Percentiles rank a stretch among this genome's conserved stretches.
These are phyloP conservation scores for Tragelaphus eurycerus DNA, from an alignment of 2,797 vertebrate species.

Conservation along the genomic window DNA sequence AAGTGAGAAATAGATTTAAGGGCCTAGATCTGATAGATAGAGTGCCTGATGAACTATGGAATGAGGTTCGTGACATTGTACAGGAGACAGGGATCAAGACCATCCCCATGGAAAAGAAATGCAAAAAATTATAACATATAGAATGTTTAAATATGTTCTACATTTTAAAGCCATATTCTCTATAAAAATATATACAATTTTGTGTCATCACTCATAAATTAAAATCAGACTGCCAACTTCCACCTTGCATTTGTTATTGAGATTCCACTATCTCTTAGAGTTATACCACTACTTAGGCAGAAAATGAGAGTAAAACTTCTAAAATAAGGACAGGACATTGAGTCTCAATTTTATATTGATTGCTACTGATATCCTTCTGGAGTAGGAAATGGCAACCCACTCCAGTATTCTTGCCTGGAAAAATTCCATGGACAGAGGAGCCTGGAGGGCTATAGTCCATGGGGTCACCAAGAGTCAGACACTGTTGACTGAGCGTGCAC, in stretches of 20 bases:
- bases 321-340: background rate
- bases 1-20: no score
- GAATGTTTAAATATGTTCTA: background rate
- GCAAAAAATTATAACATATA: background rate
- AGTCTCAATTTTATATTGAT: background rate
- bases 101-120: no score
- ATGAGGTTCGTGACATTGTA: no score
- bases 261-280: background rate
- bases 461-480: background rate
- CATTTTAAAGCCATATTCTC: background rate
- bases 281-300: background rate
- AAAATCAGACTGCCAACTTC: background rate
- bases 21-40: no score
- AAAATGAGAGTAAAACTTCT: background rate
- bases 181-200: background rate
- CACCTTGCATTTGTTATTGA: background rate
- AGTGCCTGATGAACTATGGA: no score
- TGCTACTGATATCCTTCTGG: background rate
- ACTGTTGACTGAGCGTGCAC: background rate
- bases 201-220: background rate
- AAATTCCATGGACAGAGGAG: background rate
- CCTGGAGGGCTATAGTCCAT: background rate
- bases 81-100: no score
- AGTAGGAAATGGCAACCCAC: background rate
- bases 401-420: background rate